Evolutionary conservation across 2,113 vertebrate species (phyloP), one percentile per base, ranked within the genome.

Genomic region (Epinephelus cyanopodus): DNA sequence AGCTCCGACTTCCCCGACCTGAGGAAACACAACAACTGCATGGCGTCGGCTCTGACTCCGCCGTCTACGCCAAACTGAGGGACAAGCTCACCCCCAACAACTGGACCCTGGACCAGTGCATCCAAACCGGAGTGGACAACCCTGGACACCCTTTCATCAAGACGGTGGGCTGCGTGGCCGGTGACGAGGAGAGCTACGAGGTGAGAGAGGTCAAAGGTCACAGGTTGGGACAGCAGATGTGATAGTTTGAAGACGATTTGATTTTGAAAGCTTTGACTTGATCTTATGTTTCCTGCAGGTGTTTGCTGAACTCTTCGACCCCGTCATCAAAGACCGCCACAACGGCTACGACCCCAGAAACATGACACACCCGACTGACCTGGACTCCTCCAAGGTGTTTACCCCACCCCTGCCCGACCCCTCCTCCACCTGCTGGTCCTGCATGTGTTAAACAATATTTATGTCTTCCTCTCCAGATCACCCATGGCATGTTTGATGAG

Each of bases 141-240:
- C 98, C 98, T 0, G 98, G 98, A 2, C 98, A 99, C 64, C 98
- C 97, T 50, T 99, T 99, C 94, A 99, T 99, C 84, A 99, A 98
- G 95, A 99, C 97, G 0, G 98, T 99, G 83, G 98, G 98, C 91
- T 97, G 97, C 85, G 98, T 99, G 0, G 98, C 98, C 0, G 98
- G 98, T 1, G 97, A 99, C 0, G 98, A 99, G 83, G 98, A 99
- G 87, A 97, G 94, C 83, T 99, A 99, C 0, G 97, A 99, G 98
- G 98, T 98, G 54, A 74, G 64, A 15, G 19, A 15, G 62, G 67
- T 47, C 54, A 62, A 54, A 48, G 39, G 67, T 64, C 27, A 21
- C 25, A 2, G 23, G 12, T 39, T 42, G 1, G 52, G 4, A 11
- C 29, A 29, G 29, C 29, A 29, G 29, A 29, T 29, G 5, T 29